Conservation (phyloP, 2,113 vertebrate species). For the Ceyx melanurus region DNA sequence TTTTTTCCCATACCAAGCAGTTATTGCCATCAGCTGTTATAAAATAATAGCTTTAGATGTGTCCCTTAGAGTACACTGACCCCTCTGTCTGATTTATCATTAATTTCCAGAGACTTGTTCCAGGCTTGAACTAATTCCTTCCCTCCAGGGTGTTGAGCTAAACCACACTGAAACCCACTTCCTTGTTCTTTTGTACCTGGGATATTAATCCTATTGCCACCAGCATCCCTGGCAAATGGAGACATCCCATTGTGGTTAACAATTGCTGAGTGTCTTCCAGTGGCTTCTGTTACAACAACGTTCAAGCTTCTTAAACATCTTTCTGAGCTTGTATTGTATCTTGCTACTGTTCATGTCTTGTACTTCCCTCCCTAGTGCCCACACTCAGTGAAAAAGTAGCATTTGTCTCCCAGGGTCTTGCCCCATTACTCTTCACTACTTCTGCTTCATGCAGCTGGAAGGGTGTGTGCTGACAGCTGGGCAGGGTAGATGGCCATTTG, state of each 20-base stretch:
- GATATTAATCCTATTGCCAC: constrained; percentile 32
- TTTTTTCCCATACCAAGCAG: constrained; percentile 41
- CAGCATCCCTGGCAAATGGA: background rate
- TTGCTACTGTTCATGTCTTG: background rate
- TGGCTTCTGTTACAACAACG: background rate
- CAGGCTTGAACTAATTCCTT: constrained; percentile 58
- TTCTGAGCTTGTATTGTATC: background rate
- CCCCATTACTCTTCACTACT: background rate
- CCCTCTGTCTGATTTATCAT: constrained; percentile 70
- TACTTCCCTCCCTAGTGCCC: background rate
- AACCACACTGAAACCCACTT: constrained; percentile 30
- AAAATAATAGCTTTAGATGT: constrained; percentile 71
- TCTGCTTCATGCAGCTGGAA: background rate
- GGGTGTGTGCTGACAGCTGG: background rate
- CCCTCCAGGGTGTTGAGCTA: constrained; percentile 43
- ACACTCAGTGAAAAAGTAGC: background rate
- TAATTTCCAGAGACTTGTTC: constrained; percentile 70
- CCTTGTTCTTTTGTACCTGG: constrained; percentile 29
- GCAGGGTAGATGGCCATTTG: background rate
- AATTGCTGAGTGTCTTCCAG: background rate
- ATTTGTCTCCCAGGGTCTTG: background rate
- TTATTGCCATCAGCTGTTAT: constrained; percentile 67
- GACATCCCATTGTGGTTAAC: background rate
- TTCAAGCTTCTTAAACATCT: background rate
- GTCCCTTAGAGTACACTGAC: constrained; percentile 64